Conservation (phyloP, 2,797 vertebrate genomes). For the Cirrhinus molitorella region DNA sequence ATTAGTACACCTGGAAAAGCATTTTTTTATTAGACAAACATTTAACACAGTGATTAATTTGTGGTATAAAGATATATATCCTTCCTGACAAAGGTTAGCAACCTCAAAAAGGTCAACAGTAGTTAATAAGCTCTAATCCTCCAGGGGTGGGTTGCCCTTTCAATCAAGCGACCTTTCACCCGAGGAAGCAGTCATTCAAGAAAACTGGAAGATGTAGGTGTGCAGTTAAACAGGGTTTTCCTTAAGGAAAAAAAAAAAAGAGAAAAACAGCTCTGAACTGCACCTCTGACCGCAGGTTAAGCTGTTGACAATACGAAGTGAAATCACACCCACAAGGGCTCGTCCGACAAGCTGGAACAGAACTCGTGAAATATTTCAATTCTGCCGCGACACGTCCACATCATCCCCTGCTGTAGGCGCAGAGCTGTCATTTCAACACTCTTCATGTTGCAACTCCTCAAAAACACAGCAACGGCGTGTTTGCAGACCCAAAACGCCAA, state of each 20-base stretch:
- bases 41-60: neutral
- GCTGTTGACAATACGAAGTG: slow-evolving; percentile 50
- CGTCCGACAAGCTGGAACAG: slow-evolving; percentile 76
- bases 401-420: slow-evolving; percentile 65
- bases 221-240: slow-evolving; percentile 25
- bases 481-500: neutral
- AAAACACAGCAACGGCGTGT: neutral
- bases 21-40: neutral
- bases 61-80: neutral
- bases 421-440: slow-evolving; percentile 60
- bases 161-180: slow-evolving; percentile 15
- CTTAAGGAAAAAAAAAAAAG: neutral
- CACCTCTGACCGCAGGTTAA: slow-evolving; percentile 35
- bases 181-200: slow-evolving; percentile 25
- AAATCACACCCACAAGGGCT: slow-evolving; percentile 62
- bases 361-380: slow-evolving; percentile 74
- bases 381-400: slow-evolving; percentile 74
- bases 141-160: neutral
- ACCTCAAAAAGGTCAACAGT: slow-evolving; percentile 14
- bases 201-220: slow-evolving; percentile 1
- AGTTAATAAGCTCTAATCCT: slow-evolving; percentile 17
- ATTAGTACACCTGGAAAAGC: neutral
- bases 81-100: neutral
- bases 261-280: slow-evolving; percentile 5
- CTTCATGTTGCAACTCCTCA: slow-evolving; percentile 34